A percentile compares a stretch with the other conserved stretches of the same genome.
phyloP scores from a whole-genome alignment of 2,113 vertebrate species.

The Recurvirostra avosetta region DNA sequence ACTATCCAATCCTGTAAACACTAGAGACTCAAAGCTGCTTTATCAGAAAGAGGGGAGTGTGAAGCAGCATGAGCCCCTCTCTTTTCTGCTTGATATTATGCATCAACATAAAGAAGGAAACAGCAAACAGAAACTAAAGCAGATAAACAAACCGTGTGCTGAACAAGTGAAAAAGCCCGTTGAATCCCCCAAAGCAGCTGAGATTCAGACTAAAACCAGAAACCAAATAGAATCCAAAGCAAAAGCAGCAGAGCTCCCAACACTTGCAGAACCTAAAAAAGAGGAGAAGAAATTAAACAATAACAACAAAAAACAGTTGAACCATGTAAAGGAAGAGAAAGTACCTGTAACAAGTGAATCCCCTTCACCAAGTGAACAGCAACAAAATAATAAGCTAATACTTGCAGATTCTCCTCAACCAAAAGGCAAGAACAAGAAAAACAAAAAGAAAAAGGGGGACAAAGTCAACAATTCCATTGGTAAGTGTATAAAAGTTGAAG shows the following conservation, averaged over 20 bases:
- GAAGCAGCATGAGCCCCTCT: conserved; percentile 75
- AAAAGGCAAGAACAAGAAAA: conserved; percentile 85
- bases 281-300: conserved; percentile 80
- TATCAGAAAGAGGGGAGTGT: conserved; percentile 72
- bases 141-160: conserved; percentile 50
- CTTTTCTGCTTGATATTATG: conserved; percentile 76
- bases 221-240: conserved; percentile 73
- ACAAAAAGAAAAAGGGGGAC: conserved; percentile 95
- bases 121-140: conserved; percentile 79
- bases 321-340: conserved; percentile 82
- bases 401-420: conserved; percentile 83
- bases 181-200: conserved; percentile 56
- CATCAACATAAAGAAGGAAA: conserved; percentile 74
- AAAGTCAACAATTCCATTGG: conserved; percentile 89
- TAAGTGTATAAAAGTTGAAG: conserved; percentile 48
- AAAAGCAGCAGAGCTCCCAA: conserved; percentile 70
- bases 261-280: conserved; percentile 69
- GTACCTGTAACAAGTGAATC: conserved; percentile 64
- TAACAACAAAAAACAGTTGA: conserved; percentile 81
- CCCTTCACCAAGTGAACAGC: conserved; percentile 63
- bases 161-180: conserved; percentile 71
- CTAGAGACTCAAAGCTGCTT: conserved; percentile 69
- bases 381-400: conserved; percentile 75
- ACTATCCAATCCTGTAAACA: background rate
- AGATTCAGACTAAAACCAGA: conserved; percentile 70